phyloP scores from a whole-genome alignment of 1,140 invertebrate species.

The Octopus bimaculoides region DNA sequence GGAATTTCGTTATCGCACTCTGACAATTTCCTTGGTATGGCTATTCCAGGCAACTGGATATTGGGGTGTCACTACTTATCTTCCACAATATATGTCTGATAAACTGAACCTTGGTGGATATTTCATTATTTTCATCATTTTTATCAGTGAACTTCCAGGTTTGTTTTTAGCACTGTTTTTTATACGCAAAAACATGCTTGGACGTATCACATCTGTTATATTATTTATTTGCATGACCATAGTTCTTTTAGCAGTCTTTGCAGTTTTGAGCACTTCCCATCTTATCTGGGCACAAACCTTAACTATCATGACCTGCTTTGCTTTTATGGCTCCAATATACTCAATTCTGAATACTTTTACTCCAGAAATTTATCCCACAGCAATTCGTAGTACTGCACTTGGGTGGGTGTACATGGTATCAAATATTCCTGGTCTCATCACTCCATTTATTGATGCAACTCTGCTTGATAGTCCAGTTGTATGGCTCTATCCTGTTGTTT shows the following conservation, averaged over 20 bases:
- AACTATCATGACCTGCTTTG: conserved; percentile 44
- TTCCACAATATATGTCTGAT: conserved; percentile 44
- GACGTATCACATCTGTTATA: conserved; percentile 42
- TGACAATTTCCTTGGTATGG: conserved; percentile 38
- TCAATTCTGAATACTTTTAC: conserved; percentile 49
- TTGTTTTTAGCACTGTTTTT: conserved; percentile 44
- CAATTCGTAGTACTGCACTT: conserved; percentile 42
- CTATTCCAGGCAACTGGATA: conserved; percentile 45
- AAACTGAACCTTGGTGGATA: conserved; percentile 39
- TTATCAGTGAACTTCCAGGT: conserved; percentile 49
- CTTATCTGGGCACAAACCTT: conserved; percentile 29
- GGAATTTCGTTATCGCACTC: conserved; percentile 27
- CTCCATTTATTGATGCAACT: conserved; percentile 43
- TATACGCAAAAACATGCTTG: conserved; percentile 42
- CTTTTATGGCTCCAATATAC: conserved; percentile 51
- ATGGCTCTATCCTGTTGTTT: conserved; percentile 47
- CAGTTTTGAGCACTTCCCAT: conserved; percentile 33
- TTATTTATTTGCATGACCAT: conserved; percentile 40
- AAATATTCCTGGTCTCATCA: conserved; percentile 41
- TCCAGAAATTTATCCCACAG: conserved; percentile 47
- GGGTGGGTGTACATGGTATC: conserved; percentile 44
- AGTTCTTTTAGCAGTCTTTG: conserved; percentile 38
- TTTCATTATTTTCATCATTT: conserved; percentile 49
- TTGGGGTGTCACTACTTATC: conserved; percentile 48
- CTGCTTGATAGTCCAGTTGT: conserved; percentile 35